A percentile compares a stretch with the other conserved stretches of the same genome.
Evolutionary conservation across 2,113 vertebrate genomes (phyloP).

Genomic region (Hemiscyllium ocellatum): DNA sequence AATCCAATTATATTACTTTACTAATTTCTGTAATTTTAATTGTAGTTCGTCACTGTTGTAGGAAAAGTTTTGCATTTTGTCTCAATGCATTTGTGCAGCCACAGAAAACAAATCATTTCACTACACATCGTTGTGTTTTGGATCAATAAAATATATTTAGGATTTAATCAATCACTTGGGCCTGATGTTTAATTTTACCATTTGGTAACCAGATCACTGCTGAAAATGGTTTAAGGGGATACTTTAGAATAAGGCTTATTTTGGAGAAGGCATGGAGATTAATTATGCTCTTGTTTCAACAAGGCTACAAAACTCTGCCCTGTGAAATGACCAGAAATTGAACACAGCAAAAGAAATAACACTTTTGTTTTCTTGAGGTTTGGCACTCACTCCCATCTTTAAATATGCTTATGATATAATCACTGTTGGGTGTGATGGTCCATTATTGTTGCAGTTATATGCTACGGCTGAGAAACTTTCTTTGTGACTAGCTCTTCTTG

Average conservation of each 20-base stretch:
- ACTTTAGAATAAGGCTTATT: background rate
- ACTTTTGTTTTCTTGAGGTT: background rate
- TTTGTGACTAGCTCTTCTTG: background rate
- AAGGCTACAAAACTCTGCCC: background rate
- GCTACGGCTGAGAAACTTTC: background rate
- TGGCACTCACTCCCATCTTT: background rate
- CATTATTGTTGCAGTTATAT: background rate
- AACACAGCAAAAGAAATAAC: background rate
- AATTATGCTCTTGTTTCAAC: background rate
- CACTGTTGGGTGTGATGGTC: background rate
- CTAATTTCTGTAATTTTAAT: background rate
- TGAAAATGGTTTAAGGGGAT: background rate
- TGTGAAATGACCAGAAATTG: background rate
- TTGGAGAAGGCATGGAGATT: background rate
- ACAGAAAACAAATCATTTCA: background rate
- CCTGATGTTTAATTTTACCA: background rate
- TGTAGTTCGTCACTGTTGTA: background rate
- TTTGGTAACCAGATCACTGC: background rate
- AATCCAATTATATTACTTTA: background rate
- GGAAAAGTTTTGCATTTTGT: background rate
- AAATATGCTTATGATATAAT: background rate
- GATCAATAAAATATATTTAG: background rate
- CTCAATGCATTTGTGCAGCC: background rate
- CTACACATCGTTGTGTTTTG: background rate
- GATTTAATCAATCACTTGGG: background rate